These are phyloP conservation scores for Coranthus polyacanthus DNA, from an alignment of 2,797 vertebrate species.

Conservation along the genomic window DNA sequence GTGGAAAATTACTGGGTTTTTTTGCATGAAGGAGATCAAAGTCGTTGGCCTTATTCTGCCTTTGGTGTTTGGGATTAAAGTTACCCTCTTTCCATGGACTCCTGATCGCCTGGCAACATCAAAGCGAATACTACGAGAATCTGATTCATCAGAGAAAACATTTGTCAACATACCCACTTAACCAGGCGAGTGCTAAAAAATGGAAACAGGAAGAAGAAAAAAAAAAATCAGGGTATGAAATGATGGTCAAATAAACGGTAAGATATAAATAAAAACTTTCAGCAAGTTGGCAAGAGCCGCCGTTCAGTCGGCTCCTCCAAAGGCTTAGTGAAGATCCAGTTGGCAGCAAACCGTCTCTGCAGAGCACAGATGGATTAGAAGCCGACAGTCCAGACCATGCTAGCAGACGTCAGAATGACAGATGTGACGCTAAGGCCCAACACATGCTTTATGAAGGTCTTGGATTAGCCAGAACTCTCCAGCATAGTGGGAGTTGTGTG, in stretches of 20 bases:
- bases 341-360: constrained; percentile 73
- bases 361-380: constrained; percentile 80
- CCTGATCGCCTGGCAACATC: constrained; percentile 72
- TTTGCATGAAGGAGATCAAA: constrained; percentile 84
- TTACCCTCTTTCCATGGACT: constrained; percentile 66
- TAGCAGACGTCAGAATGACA: constrained; percentile 75
- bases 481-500: constrained; percentile 39
- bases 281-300: constrained; percentile 63
- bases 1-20: constrained; percentile 77
- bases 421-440: constrained; percentile 76
- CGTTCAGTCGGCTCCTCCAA: constrained; percentile 60
- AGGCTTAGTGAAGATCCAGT: constrained; percentile 76
- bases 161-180: constrained; percentile 68
- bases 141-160: constrained; percentile 71
- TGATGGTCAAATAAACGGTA: constrained; percentile 45
- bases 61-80: constrained; percentile 76
- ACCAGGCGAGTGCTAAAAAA: constrained; percentile 38
- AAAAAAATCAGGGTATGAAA: constrained; percentile 20
- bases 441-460: constrained; percentile 79
- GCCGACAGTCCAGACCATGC: constrained; percentile 64
- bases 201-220: constrained; percentile 19
- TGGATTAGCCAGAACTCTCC: constrained; percentile 73
- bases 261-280: constrained; percentile 73
- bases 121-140: constrained; percentile 70
- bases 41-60: constrained; percentile 76